Evolutionary conservation across 1,140 invertebrate species (phyloP).

Genomic region (Cydia amplana): DNA sequence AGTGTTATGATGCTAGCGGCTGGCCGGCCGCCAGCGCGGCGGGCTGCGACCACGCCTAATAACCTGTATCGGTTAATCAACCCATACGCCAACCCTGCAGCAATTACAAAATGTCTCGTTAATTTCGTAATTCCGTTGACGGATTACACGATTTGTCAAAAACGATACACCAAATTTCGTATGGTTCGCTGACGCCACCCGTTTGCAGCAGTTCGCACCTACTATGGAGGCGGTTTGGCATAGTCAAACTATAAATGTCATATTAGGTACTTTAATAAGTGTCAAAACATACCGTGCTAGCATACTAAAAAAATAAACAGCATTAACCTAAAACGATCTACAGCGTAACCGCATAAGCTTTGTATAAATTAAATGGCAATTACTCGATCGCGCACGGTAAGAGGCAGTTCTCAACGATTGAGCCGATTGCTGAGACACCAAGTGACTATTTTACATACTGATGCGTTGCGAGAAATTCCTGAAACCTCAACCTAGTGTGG

Average conservation of each 20-base stretch:
- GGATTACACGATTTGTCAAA: conserved; percentile 10
- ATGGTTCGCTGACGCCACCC: background rate
- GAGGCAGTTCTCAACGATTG: conserved; percentile 23
- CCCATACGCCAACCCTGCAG: conserved; percentile 58
- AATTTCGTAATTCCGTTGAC: conserved; percentile 28
- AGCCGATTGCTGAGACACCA: conserved; percentile 26
- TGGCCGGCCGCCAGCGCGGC: conserved; percentile 57
- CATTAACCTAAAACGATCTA: background rate
- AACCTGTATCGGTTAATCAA: conserved; percentile 73
- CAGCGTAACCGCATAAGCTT: conserved; percentile 13
- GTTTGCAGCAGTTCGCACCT: background rate
- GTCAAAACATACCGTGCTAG: conserved; percentile 36
- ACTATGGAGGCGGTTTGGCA: background rate
- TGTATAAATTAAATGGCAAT: conserved; percentile 18
- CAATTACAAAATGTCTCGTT: conserved; percentile 47
- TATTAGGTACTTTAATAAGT: background rate
- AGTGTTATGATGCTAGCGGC: conserved; percentile 46
- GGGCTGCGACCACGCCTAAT: conserved; percentile 68
- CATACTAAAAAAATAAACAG: conserved; percentile 30
- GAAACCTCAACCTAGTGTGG: conserved; percentile 36
- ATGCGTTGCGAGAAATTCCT: conserved; percentile 38
- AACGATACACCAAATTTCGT: conserved; percentile 5
- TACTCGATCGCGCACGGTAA: background rate
- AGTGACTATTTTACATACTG: conserved; percentile 47
- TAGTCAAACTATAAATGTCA: background rate